Evolutionary conservation across 2,888 invertebrate species (phyloP), one percentile per base, ranked within the genome.

Genomic region (Luffia ferchaultella): DNA sequence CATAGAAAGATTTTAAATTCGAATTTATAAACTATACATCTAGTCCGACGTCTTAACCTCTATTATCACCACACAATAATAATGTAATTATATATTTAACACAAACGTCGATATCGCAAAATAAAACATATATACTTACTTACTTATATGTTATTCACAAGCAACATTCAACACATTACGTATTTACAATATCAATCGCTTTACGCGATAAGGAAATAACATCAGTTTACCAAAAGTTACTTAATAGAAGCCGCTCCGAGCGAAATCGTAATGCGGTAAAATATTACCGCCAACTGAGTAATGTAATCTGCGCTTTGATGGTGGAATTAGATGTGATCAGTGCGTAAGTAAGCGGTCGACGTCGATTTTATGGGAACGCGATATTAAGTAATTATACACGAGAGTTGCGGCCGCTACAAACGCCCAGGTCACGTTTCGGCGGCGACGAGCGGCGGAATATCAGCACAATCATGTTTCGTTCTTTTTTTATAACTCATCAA

Each of bases 311-410:
- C 30, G 30, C 30, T 12, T 3, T 12, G 30, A 30, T 12, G 30
- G 12, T 30, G 30, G 3, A 12, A 30, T 30, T 30, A 30, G 30
- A 30, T 12, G 30, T 12, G 30, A 30, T 12, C 5, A 12, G 5
- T 3, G 30, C 30, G 5, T 12, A n/a, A n/a, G 30, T 12, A 12
- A 12, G 30, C 30, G 30, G 12, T 12, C 30, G 55, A 53, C 52
- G 55, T 58, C 55, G 53, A 68, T 67, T 66, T 67, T 68, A 71
- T 72, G 70, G 70, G 68, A 69, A 67, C 61, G 64, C 60, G 62
- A 66, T 61, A 64, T 61, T 58, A 57, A 53, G 64, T 30, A 30
- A 30, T 30, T 30, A 30, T 30, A 30, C 30, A 30, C 30, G 43
- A 16, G 7, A 43, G 43, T 43, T n/a, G 43, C 17, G 3, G 43